Percentiles rank a stretch among this genome's conserved stretches.
These are phyloP conservation scores for Spondyliosoma cantharus DNA, from an alignment of 2,797 vertebrate species.

Conservation along the genomic window DNA sequence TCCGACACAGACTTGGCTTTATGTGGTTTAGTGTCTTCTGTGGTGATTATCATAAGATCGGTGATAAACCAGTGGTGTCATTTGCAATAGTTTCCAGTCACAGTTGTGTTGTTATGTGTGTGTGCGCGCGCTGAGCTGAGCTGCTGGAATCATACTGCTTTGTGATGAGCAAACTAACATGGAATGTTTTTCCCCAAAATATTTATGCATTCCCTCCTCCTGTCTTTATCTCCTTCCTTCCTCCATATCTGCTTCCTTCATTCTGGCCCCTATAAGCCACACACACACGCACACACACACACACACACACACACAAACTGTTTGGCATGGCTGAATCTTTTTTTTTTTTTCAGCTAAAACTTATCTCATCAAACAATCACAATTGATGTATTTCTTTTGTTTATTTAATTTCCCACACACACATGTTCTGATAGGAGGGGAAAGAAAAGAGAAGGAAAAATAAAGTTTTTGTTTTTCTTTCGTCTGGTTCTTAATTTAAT, in stretches of 20 bases:
- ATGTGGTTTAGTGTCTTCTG: conserved; percentile 12
- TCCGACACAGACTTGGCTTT: conserved; percentile 3
- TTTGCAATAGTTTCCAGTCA: background rate
- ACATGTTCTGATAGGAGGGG: background rate
- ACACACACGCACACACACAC: background rate
- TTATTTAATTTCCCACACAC: background rate
- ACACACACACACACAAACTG: conserved; percentile 3
- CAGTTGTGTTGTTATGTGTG: background rate
- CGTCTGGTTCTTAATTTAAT: background rate
- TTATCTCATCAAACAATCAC: background rate
- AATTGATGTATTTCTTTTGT: background rate
- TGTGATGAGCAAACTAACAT: conserved; percentile 47
- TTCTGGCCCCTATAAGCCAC: conserved; percentile 13
- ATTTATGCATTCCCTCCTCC: conserved; percentile 65
- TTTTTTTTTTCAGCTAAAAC: background rate
- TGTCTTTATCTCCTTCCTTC: conserved; percentile 76
- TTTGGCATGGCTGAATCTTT: background rate
- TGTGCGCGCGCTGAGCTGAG: background rate
- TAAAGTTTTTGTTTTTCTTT: background rate
- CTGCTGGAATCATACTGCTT: conserved; percentile 31
- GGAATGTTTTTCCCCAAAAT: conserved; percentile 72
- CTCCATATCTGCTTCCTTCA: conserved; percentile 76
- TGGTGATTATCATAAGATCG: conserved; percentile 13
- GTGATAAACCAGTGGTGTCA: background rate
- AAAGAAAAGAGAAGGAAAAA: background rate